Conservation (phyloP, 2,888 invertebrate genomes). For the Drosophila putrida region DNA sequence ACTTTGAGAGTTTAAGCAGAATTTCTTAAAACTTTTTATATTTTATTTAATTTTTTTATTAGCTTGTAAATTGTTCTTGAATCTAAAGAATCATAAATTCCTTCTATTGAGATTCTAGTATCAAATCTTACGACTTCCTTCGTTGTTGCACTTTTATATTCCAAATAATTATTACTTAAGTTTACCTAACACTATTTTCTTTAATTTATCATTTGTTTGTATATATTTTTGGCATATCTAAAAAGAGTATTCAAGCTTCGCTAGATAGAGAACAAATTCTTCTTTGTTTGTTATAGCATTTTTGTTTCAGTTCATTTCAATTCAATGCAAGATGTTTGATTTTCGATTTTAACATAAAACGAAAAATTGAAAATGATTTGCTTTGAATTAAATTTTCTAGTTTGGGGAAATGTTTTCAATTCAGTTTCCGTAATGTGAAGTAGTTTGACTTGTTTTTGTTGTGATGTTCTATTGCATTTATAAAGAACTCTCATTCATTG, state of each 20-base stretch:
- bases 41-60: no score
- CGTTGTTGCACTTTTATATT: no score
- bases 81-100: no score
- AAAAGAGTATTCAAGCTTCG: constrained; percentile 34
- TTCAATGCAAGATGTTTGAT: constrained; percentile 61
- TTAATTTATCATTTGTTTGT: neutral
- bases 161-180: neutral
- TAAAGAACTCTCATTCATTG: neutral
- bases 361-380: constrained; percentile 18
- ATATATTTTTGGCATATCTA: no score
- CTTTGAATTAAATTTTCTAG: constrained; percentile 7
- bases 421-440: neutral
- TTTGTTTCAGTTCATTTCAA: constrained; percentile 22
- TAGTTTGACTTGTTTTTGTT: neutral
- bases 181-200: neutral
- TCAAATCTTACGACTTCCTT: no score
- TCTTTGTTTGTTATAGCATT: constrained; percentile 21
- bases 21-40: no score
- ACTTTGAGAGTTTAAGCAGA: no score
- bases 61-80: no score
- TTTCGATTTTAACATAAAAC: constrained; percentile 49
- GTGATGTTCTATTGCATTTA: neutral
- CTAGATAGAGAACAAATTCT: neutral
- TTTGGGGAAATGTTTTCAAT: constrained; percentile 16
- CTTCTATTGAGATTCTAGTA: no score